phyloP scores from a whole-genome alignment of 2,888 invertebrate genomes.

The Papilio elwesi region DNA sequence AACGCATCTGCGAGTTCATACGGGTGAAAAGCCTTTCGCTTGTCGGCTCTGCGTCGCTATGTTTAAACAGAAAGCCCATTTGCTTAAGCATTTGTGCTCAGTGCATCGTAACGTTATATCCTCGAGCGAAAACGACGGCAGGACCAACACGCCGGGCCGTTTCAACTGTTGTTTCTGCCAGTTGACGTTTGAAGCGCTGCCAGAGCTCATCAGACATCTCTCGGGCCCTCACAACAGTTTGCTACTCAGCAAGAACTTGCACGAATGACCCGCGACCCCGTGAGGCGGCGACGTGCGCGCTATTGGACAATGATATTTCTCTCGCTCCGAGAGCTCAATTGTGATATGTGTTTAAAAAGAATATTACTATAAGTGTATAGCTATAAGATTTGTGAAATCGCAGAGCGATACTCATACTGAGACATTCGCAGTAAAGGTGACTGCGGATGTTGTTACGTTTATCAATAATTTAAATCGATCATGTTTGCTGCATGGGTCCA shows the following conservation, averaged over 20 bases:
- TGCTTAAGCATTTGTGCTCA: conserved; percentile 94
- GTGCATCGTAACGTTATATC: conserved; percentile 95
- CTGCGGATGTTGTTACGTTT: conserved; percentile 72
- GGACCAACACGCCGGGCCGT: conserved; percentile 85
- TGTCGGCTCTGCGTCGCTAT: conserved; percentile 95
- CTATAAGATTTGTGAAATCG: conserved; percentile 72
- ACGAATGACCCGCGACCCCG: conserved; percentile 84
- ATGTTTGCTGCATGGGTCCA: conserved; percentile 82
- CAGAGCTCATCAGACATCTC: conserved; percentile 93
- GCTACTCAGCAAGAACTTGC: conserved; percentile 93
- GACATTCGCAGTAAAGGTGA: conserved; percentile 65
- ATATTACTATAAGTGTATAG: conserved; percentile 72
- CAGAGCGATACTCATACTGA: conserved; percentile 79
- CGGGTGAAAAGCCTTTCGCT: conserved; percentile 95
- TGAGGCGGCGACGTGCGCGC: conserved; percentile 71
- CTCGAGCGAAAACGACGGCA: conserved; percentile 89
- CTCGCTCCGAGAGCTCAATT: conserved; percentile 78
- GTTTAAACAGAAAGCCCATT: conserved; percentile 96
- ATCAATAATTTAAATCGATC: conserved; percentile 70
- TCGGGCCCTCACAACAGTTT: conserved; percentile 95
- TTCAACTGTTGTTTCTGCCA: conserved; percentile 96
- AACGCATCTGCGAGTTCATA: conserved; percentile 94
- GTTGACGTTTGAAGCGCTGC: conserved; percentile 92
- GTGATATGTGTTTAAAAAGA: conserved; percentile 83
- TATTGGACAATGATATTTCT: conserved; percentile 77